Conservation (phyloP, 2,113 vertebrate genomes). For the Chloroceryle aenea region DNA sequence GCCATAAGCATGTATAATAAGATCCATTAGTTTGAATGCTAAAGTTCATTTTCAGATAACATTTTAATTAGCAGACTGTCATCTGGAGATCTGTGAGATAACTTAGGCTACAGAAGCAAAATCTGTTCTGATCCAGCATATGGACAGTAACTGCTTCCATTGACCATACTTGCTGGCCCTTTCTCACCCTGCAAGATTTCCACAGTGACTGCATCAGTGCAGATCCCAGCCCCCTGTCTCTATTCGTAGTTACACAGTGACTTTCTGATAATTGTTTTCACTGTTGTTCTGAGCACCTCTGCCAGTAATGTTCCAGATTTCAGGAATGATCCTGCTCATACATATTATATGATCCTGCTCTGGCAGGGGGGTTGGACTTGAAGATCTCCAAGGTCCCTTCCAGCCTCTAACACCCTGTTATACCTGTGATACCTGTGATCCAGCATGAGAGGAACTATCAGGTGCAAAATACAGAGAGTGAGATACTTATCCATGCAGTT, state of each 20-base stretch:
- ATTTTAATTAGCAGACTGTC: background rate
- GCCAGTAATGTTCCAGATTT: background rate
- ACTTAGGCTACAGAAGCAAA: background rate
- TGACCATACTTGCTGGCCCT: background rate
- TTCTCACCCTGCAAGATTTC: background rate
- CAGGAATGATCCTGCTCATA: no score
- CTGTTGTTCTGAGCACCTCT: background rate
- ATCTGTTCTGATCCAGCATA: background rate
- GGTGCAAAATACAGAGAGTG: background rate
- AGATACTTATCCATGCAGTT: background rate
- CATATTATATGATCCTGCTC: no score
- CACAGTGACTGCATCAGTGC: background rate
- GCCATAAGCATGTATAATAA: background rate
- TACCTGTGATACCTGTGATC: no score
- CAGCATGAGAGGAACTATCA: background rate
- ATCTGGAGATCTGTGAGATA: background rate
- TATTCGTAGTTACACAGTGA: background rate
- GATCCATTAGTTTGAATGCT: background rate
- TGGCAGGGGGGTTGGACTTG: no score
- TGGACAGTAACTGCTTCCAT: background rate
- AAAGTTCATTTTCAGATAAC: background rate
- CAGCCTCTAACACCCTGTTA: no score
- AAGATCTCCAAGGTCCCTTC: no score
- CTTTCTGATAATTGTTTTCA: background rate
- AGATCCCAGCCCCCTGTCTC: background rate